Base-by-base conservation (phyloP, 2,888 invertebrate genomes). In the Nudaria mundana region DNA sequence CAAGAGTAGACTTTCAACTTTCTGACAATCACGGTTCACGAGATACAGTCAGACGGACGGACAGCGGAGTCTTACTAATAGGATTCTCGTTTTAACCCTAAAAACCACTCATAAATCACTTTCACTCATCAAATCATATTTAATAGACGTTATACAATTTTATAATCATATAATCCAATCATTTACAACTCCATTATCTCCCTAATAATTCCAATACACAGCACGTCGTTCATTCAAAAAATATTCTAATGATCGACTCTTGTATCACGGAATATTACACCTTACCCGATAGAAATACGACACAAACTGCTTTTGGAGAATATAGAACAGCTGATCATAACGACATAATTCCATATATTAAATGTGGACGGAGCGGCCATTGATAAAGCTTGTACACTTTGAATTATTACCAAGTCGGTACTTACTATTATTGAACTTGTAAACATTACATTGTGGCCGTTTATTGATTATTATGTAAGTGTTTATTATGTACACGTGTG, bases 361-460 rank as follows among this genome's bases (percentile, higher is more conserved):
- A 75, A 76, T 76, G 70, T 71, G 71, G 70, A 68, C 57, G 66
- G 56, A 50, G 54, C 52, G 65, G 56, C 64, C 82, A 81, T 81
- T 82, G 79, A 81, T 74, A 75, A 78, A 71, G 66, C 59, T n/a
- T 57, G 65, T 52, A 49, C 56, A 66, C 67, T 69, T 20, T 69
- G 74, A 79, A 67, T 79, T 74, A 81, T 75, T 71, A 64, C 70
- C 47, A 44, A 38, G 34, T 30, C 41, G 36, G 40, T 48, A 47
- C 58, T 60, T 63, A 60, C 63, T 62, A 66, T 65, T 66, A 69
- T 68, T 71, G 61, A 66, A 62, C 44, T 44, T 58, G 76, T 76
- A 75, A 76, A 76, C 76, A 71, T 62, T 61, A 54, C 56, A 48
- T 57, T 44, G 49, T 52, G 49, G 37, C 44, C 33, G 53, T 50